phyloP scores from a whole-genome alignment of 2,113 vertebrate genomes.

The Damaliscus lunatus region DNA sequence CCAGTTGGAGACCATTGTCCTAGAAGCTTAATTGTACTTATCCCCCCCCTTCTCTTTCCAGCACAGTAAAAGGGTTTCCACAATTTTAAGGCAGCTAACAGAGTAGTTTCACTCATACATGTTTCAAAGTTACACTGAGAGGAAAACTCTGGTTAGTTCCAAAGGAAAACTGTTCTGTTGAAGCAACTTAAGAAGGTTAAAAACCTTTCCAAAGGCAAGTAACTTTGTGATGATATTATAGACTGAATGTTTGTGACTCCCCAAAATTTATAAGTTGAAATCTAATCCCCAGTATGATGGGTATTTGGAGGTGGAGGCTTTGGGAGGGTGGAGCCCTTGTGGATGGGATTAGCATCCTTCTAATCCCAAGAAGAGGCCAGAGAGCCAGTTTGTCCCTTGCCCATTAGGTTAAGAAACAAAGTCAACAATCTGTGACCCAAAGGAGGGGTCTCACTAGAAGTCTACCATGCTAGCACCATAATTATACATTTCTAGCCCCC shows the following conservation, averaged over 20 bases:
- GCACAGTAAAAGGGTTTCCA: neutral
- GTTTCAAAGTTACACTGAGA: neutral
- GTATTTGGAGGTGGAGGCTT: neutral
- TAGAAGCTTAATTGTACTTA: neutral
- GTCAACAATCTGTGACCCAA: neutral
- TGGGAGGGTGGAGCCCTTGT: neutral
- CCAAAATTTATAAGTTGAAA: neutral
- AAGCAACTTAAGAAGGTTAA: conserved; percentile 36
- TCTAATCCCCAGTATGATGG: neutral
- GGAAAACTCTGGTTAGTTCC: neutral
- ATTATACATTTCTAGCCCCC: neutral
- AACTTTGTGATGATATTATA: conserved; percentile 23
- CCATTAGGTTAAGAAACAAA: neutral
- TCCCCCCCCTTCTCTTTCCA: neutral
- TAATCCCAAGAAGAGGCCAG: neutral
- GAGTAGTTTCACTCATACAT: neutral
- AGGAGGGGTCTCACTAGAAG: neutral
- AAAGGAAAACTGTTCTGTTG: neutral
- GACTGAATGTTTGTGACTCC: neutral
- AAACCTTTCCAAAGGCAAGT: conserved; percentile 48
- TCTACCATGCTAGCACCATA: neutral
- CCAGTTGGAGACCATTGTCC: neutral
- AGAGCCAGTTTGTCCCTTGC: neutral
- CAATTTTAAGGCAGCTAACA: neutral
- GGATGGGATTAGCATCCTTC: neutral